phyloP scores from a whole-genome alignment of 1,140 invertebrate species.

The Neocloeon triangulifer region DNA sequence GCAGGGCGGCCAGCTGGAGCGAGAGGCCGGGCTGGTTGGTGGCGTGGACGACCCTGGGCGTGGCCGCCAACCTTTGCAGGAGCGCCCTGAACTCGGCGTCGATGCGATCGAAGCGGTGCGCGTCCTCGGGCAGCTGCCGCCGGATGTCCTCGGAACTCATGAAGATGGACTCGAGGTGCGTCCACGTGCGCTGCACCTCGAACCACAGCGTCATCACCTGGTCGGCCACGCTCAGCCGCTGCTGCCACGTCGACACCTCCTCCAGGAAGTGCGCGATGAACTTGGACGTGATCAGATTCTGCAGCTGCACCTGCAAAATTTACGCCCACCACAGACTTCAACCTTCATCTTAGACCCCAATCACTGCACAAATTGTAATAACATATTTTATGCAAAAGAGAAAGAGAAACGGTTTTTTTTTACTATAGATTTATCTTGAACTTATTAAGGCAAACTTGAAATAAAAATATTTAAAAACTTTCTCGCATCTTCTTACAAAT shows the following conservation, averaged over 20 bases:
- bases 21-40: conserved; percentile 69
- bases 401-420: too few species aligned
- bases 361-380: too few species aligned
- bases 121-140: conserved; percentile 81
- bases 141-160: conserved; percentile 95
- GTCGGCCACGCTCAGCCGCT: conserved; percentile 78
- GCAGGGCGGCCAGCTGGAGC: conserved; percentile 52
- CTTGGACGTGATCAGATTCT: conserved; percentile 90
- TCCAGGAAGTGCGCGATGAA: conserved; percentile 88
- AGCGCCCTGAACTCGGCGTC: conserved; percentile 70
- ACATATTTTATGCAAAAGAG: too few species aligned
- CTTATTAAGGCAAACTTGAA: too few species aligned
- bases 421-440: too few species aligned
- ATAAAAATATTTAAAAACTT: too few species aligned
- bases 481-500: too few species aligned
- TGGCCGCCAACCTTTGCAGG: conserved; percentile 39
- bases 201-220: conserved; percentile 84
- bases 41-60: conserved; percentile 68
- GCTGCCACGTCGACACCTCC: conserved; percentile 86
- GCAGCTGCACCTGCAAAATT: conserved; percentile 50
- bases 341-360: too few species aligned
- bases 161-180: conserved; percentile 90
- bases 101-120: conserved; percentile 74
- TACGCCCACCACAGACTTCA: too few species aligned
- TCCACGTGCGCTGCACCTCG: conserved; percentile 93